Base-by-base conservation (phyloP, 2,888 invertebrate genomes). In the Heliconius aoede region DNA sequence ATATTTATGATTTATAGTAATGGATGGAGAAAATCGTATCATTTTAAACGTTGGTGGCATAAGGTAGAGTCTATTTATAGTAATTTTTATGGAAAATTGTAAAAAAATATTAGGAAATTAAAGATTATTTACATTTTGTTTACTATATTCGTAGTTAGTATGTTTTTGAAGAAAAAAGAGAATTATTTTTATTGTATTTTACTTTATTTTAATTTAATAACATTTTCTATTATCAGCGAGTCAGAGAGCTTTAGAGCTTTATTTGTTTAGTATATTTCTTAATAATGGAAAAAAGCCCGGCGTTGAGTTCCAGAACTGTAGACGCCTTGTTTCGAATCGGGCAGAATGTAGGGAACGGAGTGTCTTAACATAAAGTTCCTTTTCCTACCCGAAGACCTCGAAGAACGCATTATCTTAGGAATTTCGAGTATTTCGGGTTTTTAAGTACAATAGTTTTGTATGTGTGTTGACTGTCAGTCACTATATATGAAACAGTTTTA, bases 1-100 rank as follows among this genome's bases (percentile, higher is more conserved):
- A 78, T 51, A 46, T 68, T 11, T n/a, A 55, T 60, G 60, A 60
- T 77, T 80, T 81, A 36, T 82, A 80, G 84, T 80, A 77, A 97
- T 97, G 97, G 98, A 98, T 96, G 97, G 97, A 83, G 98, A 98
- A 95, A 98, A 98, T 93, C 96, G 98, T 88, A 98, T 98, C 86
- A 97, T 98, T 90, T 95, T 98, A 88, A 98, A 98, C 95, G 98
- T 98, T 88, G 98, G 98, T 82, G 98, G 98, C 81, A 98, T 98
- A 90, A 96, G 97, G 93, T 97, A 83, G 86, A 89, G 67, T 78
- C 36, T 58, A 15, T 30, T 61, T 60, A 65, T 60, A 3, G 3
- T 7, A 2, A 7, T 28, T 60, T 26, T 26, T 28, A 65, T 73
- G 30, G 46, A 21, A 46, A 46, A 46, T 21, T 46, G 3, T 46